Base-by-base conservation (phyloP, 2,888 invertebrate species). In the Dolomedes plantarius region DNA sequence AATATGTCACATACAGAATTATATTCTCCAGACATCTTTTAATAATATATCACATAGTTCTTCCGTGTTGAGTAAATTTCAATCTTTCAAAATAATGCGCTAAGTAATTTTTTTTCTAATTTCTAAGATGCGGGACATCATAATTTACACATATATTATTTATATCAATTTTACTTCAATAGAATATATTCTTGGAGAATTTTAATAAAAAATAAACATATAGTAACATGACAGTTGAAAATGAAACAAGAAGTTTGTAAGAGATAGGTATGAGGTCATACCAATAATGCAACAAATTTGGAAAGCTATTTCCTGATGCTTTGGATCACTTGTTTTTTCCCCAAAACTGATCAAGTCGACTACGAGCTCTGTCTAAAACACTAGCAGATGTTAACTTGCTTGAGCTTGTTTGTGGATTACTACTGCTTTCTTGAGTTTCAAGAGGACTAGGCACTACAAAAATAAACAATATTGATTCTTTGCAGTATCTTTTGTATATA, bases 281-380 rank as follows among this genome's bases (percentile, higher is more conserved):
- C 56, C 56, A 36, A n/a, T 67, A 67, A 32, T 67, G 32, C 19
- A 67, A 32, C 28, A 69, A 41, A 41, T 31, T 67, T 27, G 29
- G 13, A 28, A 67, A 28, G 36, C 71, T 76, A 64, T 64, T 23
- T 64, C 32, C 19, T 39, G 29, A 65, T 46, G 56, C 73, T 41
- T 23, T 36, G 29, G 32, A 78, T 78, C 74, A 89, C 41, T 89
- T 91, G 87, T 90, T 89, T 89, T 94, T 94, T 89, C 95, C 95
- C 96, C 96, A 96, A 92, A 96, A 96, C 90, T 95, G 94, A 92
- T 96, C 96, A 91, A 96, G 96, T 90, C 95, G 94, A 91, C 94
- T 95, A 89, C 95, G 94, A 90, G 96, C 96, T 91, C 94, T 94
- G 91, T 96, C 95, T 89, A 96, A 92, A 87, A 95, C 95, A 90